Evolutionary conservation across 1,140 invertebrate species (phyloP).

Genomic region (Harpegnathos saltator): DNA sequence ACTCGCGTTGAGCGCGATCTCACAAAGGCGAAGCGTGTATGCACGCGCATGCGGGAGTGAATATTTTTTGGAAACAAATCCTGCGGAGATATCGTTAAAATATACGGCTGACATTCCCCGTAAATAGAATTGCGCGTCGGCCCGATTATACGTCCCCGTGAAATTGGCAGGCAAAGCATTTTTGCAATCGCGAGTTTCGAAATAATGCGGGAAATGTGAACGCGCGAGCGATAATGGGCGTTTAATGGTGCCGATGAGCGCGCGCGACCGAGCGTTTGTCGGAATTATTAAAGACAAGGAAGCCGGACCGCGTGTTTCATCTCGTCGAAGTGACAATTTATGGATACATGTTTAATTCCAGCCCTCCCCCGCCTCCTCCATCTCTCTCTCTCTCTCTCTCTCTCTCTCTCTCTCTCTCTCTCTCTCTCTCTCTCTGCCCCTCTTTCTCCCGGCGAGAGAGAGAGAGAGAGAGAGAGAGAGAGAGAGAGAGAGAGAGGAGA

Average conservation of each 20-base stretch:
- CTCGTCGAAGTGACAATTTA: conserved; percentile 15
- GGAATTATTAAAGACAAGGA: conserved; percentile 15
- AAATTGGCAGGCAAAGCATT: background rate
- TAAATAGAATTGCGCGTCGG: background rate
- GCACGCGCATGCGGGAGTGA: background rate
- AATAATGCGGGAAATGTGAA: background rate
- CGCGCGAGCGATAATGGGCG: background rate
- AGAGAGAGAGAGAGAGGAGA: too few species aligned
- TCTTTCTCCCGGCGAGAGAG: too few species aligned
- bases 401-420: too few species aligned
- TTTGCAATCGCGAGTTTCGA: background rate
- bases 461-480: too few species aligned
- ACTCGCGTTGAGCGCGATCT: conserved; percentile 15
- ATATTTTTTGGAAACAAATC: conserved; percentile 31
- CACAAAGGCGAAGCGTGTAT: conserved; percentile 13
- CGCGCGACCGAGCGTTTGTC: background rate
- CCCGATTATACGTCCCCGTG: background rate
- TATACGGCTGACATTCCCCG: background rate
- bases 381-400: background rate
- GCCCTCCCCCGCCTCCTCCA: too few species aligned
- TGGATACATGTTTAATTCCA: conserved; percentile 31
- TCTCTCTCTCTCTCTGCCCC: too few species aligned
- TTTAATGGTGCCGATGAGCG: background rate
- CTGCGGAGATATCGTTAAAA: background rate
- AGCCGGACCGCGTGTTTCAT: background rate